Base-by-base conservation (phyloP, 2,113 vertebrate species). In the Columba livia region DNA sequence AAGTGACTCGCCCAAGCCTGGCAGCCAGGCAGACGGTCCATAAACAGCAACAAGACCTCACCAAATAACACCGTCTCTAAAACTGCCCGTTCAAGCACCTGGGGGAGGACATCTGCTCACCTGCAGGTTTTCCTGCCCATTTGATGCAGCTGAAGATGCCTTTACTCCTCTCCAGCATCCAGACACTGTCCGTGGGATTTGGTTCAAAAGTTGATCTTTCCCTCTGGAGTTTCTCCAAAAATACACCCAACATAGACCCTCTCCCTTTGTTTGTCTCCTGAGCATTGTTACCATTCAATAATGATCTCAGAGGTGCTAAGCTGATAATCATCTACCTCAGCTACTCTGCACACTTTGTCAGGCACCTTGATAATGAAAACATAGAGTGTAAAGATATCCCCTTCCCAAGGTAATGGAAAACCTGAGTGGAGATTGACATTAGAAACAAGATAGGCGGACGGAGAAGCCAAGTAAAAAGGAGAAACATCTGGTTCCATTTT, bases 401-500 rank as follows among this genome's bases (percentile, higher is more conserved):
- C 50, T 97, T 97, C 89, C 85, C 82, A 91, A 96, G 92, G 94
- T 95, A 97, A 96, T 90, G 70, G 89, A 96, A 97, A 97, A 96
- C 95, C 94, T 51, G 66, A 80, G 74, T 8, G 66, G 79, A 96
- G 97, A 90, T 91, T 91, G 96, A 97, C 94, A 65, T 71, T 95
- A 84, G 94, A 96, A 98, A 97, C 93, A 48, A 90, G 87, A 94
- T 88, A 72, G 94, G 53, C 8, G 2, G 92, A 81, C 15, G 28
- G 96, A 97, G 96, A 92, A 95, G 90, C 93, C 92, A 88, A 97
- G 95, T 92, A 79, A 90, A 97, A 98, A 97, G 96, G 88, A 97
- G 62, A 67, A 88, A 94, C 98, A 98, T 98, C 98, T 98, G 98
- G 98, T 97, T 98, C 97, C 66, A 7, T 96, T 98, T 97, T 98